Evolutionary conservation across 2,113 vertebrate genomes (phyloP).

Genomic region (Zosterops hypoxanthus): DNA sequence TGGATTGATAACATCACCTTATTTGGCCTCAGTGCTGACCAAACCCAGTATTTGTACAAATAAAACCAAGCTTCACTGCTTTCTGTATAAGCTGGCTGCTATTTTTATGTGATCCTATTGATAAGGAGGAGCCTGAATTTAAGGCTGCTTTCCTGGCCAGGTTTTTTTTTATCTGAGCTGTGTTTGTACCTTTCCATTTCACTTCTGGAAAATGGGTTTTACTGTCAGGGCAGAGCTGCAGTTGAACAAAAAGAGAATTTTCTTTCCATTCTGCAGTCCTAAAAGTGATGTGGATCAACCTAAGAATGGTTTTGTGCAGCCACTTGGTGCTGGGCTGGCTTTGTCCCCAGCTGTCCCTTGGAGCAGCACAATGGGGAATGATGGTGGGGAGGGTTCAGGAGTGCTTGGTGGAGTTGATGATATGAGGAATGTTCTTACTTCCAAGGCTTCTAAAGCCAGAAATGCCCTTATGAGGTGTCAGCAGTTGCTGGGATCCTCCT

Average conservation of each 20-base stretch:
- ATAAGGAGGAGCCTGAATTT: not conserved
- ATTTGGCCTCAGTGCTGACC: not conserved
- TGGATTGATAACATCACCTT: not conserved
- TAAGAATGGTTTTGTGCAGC: not conserved
- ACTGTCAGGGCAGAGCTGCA: not conserved
- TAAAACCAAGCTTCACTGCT: not conserved
- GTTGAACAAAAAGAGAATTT: not conserved
- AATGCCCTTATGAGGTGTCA: not conserved
- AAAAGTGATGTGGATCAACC: not conserved
- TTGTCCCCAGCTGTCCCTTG: not conserved
- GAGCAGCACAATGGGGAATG: not conserved
- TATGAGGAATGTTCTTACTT: accelerated
- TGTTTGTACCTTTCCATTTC: not conserved
- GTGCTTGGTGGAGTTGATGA: not conserved
- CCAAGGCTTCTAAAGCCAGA: not conserved
- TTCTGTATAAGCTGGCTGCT: not conserved
- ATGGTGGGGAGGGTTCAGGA: not conserved
- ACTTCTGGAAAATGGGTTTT: not conserved
- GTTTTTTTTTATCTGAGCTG: not conserved
- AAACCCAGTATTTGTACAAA: not conserved
- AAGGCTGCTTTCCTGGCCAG: not conserved
- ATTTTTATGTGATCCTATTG: not conserved
- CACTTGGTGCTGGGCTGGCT: not conserved
- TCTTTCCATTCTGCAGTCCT: not conserved
- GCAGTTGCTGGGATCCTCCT: not conserved